phyloP scores from a whole-genome alignment of 2,797 vertebrate species.

The Chromis chromis region DNA sequence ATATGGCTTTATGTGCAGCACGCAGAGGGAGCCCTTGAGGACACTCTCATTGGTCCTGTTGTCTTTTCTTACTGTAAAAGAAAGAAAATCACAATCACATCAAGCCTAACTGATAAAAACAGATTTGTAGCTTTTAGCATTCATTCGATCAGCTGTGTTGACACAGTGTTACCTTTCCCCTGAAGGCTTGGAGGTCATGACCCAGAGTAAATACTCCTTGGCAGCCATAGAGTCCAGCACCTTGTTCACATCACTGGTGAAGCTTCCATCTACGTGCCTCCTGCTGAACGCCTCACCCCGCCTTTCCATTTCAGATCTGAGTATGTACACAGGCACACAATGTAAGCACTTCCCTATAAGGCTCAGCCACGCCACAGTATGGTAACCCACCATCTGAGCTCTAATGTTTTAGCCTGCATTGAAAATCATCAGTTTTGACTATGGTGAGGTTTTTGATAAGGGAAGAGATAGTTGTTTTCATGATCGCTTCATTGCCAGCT shows the following conservation, averaged over 20 bases:
- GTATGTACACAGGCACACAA: conserved; percentile 68
- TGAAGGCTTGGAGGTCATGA: conserved; percentile 90
- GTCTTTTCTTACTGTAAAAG: conserved; percentile 76
- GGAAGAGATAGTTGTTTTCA: neutral
- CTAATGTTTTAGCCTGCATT: neutral
- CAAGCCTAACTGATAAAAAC: neutral
- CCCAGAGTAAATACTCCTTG: conserved; percentile 95
- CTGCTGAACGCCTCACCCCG: conserved; percentile 79
- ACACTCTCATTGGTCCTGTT: conserved; percentile 60
- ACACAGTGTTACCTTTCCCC: conserved; percentile 80
- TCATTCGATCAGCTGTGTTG: neutral
- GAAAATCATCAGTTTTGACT: conserved; percentile 6
- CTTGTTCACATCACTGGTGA: conserved; percentile 96
- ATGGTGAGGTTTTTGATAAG: neutral
- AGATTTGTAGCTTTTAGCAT: neutral
- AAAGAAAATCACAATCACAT: conserved; percentile 35
- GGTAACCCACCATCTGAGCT: conserved; percentile 1
- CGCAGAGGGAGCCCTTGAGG: conserved; percentile 28
- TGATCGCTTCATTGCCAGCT: conserved; percentile 39
- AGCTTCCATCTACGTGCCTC: conserved; percentile 95
- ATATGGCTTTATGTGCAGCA: conserved; percentile 56
- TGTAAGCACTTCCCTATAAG: conserved; percentile 40
- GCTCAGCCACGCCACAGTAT: neutral
- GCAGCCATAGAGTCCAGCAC: conserved; percentile 94
- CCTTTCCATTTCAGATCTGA: conserved; percentile 87